Conservation (phyloP, 2,888 invertebrate genomes). For the Aplocera efformata region DNA sequence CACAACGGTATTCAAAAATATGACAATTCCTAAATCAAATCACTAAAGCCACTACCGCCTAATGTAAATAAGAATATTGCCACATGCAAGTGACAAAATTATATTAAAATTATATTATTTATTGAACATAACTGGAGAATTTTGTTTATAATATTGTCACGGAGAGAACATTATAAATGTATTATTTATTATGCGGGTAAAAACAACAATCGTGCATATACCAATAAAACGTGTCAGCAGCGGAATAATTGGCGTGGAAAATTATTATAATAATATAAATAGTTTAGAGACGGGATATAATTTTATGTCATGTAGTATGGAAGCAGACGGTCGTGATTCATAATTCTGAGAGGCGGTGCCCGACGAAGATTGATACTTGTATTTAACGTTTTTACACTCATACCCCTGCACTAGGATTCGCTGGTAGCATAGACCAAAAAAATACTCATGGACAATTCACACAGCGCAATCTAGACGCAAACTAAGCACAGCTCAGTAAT, state of each 20-base stretch:
- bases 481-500: too few relatives aligned
- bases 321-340: conserved; percentile 70
- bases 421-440: too few relatives aligned
- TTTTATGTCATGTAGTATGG: conserved; percentile 66
- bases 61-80: conserved; percentile 56
- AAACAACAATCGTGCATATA: conserved; percentile 71
- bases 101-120: conserved; percentile 54
- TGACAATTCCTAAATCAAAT: conserved; percentile 30
- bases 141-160: conserved; percentile 63
- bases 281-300: conserved; percentile 72
- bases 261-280: conserved; percentile 79
- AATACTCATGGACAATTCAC: too few relatives aligned
- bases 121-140: conserved; percentile 34
- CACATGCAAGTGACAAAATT: conserved; percentile 47
- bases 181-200: conserved; percentile 56
- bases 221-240: conserved; percentile 74
- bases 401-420: too few relatives aligned
- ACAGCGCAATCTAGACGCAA: too few relatives aligned
- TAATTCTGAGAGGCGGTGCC: conserved; percentile 47
- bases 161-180: conserved; percentile 52
- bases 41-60: conserved; percentile 39
- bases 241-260: conserved; percentile 74
- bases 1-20: conserved; percentile 1
- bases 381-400: too few relatives aligned
- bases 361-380: conserved; percentile 53